phyloP scores from a whole-genome alignment of 1,140 invertebrate species.

The Homarus americanus region DNA sequence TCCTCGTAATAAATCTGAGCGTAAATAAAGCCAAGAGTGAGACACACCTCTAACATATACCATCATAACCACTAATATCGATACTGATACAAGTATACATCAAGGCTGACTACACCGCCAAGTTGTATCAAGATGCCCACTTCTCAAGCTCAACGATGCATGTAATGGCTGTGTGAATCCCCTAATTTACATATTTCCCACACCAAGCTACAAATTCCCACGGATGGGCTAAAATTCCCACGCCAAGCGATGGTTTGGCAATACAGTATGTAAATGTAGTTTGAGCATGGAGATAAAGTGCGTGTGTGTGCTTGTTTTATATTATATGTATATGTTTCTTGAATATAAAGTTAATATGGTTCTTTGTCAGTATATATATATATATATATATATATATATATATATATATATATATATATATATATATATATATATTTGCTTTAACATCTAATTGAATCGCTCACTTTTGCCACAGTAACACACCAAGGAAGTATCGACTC shows the following conservation, averaged over 20 bases:
- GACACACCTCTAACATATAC: neutral
- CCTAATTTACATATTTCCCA: slow-evolving; percentile 15
- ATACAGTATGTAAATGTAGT: slow-evolving; percentile 2
- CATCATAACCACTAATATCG: slow-evolving; percentile 1
- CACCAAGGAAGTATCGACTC: no score
- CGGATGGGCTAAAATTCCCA: slow-evolving; percentile 9
- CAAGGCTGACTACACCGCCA: neutral
- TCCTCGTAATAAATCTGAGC: no score
- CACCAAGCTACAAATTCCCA: neutral
- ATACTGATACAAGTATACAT: neutral
- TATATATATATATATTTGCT: no score
- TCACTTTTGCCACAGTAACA: no score
- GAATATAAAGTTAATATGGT: neutral
- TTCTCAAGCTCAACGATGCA: neutral
- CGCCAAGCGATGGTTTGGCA: slow-evolving; percentile 10
- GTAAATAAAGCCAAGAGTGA: neutral
- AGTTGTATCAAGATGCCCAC: slow-evolving; percentile 9
- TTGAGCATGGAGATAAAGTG: neutral
- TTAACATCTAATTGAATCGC: no score
- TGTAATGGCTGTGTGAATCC: slow-evolving; percentile 7
- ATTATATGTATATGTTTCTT: neutral
- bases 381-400: neutral
- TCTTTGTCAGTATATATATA: neutral
- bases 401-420: no score
- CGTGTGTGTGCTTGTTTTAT: neutral